phyloP scores from a whole-genome alignment of 1,140 invertebrate species.

The Apolygus lucorum region DNA sequence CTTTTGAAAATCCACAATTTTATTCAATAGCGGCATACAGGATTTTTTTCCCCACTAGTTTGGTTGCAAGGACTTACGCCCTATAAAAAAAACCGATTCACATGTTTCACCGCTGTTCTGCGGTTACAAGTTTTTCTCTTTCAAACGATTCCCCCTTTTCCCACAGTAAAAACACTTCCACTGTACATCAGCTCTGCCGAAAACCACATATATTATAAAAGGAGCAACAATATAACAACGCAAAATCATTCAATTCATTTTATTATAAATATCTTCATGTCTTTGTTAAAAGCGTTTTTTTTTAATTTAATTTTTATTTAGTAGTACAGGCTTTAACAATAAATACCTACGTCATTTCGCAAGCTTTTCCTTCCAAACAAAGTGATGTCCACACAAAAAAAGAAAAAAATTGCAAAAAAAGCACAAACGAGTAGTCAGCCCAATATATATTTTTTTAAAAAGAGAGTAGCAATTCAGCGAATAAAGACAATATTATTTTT shows the following conservation, averaged over 20 bases:
- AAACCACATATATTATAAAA: no score
- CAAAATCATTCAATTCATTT: not conserved
- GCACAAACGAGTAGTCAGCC: not conserved
- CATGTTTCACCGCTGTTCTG: no score
- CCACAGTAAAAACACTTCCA: no score
- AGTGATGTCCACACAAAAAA: not conserved
- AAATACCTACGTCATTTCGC: not conserved
- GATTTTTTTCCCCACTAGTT: no score
- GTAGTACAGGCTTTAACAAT: not conserved
- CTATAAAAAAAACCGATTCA: no score
- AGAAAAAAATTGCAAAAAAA: not conserved
- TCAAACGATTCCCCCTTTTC: no score
- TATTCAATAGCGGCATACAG: no score
- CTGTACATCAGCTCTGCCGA: no score
- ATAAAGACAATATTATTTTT: not conserved
- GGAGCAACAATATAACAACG: not conserved
- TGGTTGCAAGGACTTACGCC: no score
- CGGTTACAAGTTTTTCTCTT: no score
- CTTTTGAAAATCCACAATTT: no score
- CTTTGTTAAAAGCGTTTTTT: not conserved
- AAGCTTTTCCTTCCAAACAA: not conserved
- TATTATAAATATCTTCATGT: not conserved
- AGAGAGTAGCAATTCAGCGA: not conserved
- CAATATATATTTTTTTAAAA: not conserved
- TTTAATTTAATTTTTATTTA: no score